phyloP scores from a whole-genome alignment of 2,113 vertebrate species.

The Psettodes erumei region DNA sequence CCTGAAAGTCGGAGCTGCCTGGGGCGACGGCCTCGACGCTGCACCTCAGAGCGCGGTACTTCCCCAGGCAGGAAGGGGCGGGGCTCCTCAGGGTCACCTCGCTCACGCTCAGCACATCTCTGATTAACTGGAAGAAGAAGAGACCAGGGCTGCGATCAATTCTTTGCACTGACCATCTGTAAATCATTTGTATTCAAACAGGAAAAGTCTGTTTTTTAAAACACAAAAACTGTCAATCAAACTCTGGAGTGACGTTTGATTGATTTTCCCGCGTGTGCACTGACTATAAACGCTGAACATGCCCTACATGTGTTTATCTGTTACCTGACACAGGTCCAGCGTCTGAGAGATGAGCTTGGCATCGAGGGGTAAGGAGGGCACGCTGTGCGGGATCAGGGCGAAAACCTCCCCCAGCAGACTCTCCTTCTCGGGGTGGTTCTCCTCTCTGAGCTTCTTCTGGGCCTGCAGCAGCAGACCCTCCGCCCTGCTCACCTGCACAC shows the following conservation, averaged over 20 bases:
- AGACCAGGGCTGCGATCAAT: rapidly evolving
- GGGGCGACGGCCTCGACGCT: slow-evolving; percentile 81
- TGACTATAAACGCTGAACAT: too few relatives aligned
- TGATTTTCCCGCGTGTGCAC: too few relatives aligned
- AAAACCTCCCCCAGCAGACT: slow-evolving; percentile 80
- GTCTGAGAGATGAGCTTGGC: slow-evolving; percentile 80
- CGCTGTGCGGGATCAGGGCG: slow-evolving; percentile 76
- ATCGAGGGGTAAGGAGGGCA: background rate
- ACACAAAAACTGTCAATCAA: background rate
- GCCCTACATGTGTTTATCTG: background rate
- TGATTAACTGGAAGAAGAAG: slow-evolving; percentile 80
- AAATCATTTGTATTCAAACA: background rate
- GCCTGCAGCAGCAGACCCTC: slow-evolving; percentile 86
- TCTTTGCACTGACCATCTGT: background rate
- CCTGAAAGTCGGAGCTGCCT: slow-evolving; percentile 78
- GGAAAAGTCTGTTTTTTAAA: background rate
- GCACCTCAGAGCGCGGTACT: slow-evolving; percentile 88
- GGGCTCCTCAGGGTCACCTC: slow-evolving; percentile 82
- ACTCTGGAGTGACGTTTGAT: too few relatives aligned
- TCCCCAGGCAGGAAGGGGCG: slow-evolving; percentile 82
- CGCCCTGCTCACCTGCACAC: slow-evolving; percentile 84
- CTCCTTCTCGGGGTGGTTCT: rapidly evolving
- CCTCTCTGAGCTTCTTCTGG: slow-evolving; percentile 74
- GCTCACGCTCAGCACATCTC: slow-evolving; percentile 85
- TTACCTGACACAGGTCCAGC: slow-evolving; percentile 90